phyloP scores from a whole-genome alignment of 2,888 invertebrate genomes.

The Cheilosia vulpina region DNA sequence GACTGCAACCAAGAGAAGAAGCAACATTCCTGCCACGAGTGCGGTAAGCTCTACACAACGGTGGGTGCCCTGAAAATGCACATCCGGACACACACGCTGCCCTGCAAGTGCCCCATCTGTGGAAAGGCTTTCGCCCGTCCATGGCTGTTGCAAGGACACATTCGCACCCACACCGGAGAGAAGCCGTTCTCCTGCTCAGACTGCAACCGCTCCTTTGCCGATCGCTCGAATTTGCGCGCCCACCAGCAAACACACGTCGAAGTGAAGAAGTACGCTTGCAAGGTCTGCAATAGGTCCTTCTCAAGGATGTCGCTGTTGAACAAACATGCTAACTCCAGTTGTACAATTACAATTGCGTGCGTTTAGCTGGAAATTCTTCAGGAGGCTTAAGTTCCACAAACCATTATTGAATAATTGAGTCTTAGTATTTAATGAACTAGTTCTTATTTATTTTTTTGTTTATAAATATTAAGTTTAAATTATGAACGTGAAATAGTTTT shows the following conservation, averaged over 20 bases:
- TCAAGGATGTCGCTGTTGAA: slow-evolving; percentile 83
- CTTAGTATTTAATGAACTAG: too few relatives aligned
- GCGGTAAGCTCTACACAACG: slow-evolving; percentile 82
- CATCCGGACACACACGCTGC: slow-evolving; percentile 82
- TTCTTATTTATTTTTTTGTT: not conserved
- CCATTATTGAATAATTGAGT: not conserved
- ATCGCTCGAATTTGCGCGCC: slow-evolving; percentile 83
- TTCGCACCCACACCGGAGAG: slow-evolving; percentile 83
- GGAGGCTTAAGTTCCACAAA: not conserved
- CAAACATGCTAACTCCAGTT: slow-evolving; percentile 82
- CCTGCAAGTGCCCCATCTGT: slow-evolving; percentile 83
- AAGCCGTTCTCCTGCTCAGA: slow-evolving; percentile 82
- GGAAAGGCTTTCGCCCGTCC: slow-evolving; percentile 83
- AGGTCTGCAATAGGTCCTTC: slow-evolving; percentile 82
- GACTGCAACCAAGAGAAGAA: slow-evolving; percentile 93
- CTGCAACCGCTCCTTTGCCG: slow-evolving; percentile 82
- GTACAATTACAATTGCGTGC: slow-evolving; percentile 81
- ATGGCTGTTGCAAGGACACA: slow-evolving; percentile 83
- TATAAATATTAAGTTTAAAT: not conserved
- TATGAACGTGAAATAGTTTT: not conserved
- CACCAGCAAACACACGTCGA: slow-evolving; percentile 83
- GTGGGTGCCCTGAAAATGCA: slow-evolving; percentile 83
- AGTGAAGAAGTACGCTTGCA: slow-evolving; percentile 82
- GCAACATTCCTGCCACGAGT: slow-evolving; percentile 84
- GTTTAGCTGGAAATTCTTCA: slow-evolving; percentile 38